A percentile compares a stretch with the other conserved stretches of the same genome.
Conservation (phyloP, 2,113 vertebrate genomes). For the Phaethornis superciliosus region DNA sequence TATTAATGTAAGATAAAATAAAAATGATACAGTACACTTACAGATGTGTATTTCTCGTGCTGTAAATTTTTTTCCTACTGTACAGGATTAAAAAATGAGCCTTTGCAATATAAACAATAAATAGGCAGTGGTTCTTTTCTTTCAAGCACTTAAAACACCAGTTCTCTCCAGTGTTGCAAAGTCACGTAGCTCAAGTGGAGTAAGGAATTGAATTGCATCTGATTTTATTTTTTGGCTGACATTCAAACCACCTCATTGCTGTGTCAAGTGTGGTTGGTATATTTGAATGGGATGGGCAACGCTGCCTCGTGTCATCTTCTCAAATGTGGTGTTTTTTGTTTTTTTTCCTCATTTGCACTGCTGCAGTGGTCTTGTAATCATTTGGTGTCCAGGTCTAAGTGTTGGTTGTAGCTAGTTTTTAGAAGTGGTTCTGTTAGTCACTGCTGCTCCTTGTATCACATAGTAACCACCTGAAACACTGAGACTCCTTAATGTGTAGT, state of each 20-base stretch:
- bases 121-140: neutral
- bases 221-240: slow-evolving; percentile 33
- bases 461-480: neutral
- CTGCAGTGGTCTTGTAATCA: slow-evolving; percentile 22
- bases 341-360: neutral
- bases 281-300: slow-evolving; percentile 4
- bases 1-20: neutral
- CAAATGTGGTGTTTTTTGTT: neutral
- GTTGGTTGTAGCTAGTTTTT: neutral
- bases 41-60: neutral
- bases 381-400: neutral
- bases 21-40: neutral
- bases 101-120: neutral
- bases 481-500: neutral
- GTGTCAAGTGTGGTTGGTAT: slow-evolving; percentile 9
- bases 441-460: neutral
- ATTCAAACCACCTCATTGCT: slow-evolving; percentile 34
- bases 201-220: slow-evolving; percentile 39
- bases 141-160: neutral
- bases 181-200: slow-evolving; percentile 23
- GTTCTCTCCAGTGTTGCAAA: neutral
- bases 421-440: neutral
- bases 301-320: neutral
- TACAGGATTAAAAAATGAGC: neutral
- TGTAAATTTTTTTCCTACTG: neutral